phyloP scores from a whole-genome alignment of 2,888 invertebrate species.

The Lasioglossum zephyrum region DNA sequence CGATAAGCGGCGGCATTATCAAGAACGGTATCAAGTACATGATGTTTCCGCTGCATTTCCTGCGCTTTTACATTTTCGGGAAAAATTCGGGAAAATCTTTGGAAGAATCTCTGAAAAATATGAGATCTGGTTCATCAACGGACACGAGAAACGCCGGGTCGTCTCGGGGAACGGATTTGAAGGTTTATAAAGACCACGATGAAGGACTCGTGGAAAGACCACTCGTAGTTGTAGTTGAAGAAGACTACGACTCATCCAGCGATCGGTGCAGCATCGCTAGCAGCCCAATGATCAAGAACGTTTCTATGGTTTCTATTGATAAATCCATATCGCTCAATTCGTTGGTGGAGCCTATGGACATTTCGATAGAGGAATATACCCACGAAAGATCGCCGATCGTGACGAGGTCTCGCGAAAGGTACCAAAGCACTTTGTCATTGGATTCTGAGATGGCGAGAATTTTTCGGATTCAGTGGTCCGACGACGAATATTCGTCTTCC shows the following conservation, averaged over 20 bases:
- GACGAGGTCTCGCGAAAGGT: not conserved
- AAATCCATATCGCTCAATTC: not conserved
- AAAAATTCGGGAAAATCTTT: not conserved
- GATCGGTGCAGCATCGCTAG: conserved; percentile 36
- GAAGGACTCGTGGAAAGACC: conserved; percentile 3
- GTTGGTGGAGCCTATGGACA: conserved; percentile 34
- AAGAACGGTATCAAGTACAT: conserved; percentile 44
- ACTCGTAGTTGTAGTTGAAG: conserved; percentile 33
- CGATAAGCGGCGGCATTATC: conserved; percentile 19
- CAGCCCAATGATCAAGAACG: conserved; percentile 14
- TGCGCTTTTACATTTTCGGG: conserved; percentile 30
- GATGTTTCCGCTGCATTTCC: conserved; percentile 40
- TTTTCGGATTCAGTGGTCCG: conserved; percentile 45
- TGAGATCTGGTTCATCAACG: not conserved
- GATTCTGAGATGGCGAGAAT: conserved; percentile 53
- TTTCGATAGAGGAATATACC: conserved; percentile 38
- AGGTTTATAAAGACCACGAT: not conserved
- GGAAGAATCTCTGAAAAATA: not conserved
- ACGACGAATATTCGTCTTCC: conserved; percentile 26
- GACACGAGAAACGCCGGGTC: not conserved
- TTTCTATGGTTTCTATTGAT: conserved; percentile 11
- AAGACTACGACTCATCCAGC: conserved; percentile 25
- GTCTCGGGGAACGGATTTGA: not conserved
- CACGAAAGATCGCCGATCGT: not conserved
- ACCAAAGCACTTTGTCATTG: not conserved